Evolutionary conservation across 2,888 invertebrate genomes (phyloP).

Genomic region (Lepidocyrtinus sp.): DNA sequence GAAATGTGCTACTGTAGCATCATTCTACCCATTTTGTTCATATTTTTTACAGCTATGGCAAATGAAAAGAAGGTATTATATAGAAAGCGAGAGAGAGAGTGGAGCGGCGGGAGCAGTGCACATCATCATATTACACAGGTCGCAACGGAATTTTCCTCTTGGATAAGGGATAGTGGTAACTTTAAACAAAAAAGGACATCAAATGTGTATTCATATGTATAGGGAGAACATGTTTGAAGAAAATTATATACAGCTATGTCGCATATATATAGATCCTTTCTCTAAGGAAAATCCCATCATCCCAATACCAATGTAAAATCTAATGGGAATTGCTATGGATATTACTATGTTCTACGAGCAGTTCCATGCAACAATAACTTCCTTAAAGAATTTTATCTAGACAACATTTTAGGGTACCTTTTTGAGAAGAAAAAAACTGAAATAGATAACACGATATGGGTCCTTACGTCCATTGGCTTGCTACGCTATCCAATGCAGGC

Average conservation of each 20-base stretch:
- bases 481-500: too few relatives aligned
- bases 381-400: conserved; percentile 20
- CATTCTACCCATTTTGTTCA: conserved; percentile 7
- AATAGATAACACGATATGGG: too few relatives aligned
- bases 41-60: not conserved
- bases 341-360: conserved; percentile 46
- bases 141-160: conserved; percentile 15
- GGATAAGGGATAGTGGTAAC: conserved; percentile 12
- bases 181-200: conserved; percentile 34
- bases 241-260: too few relatives aligned
- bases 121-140: not conserved
- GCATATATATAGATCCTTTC: too few relatives aligned
- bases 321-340: conserved; percentile 61
- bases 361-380: conserved; percentile 28
- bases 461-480: too few relatives aligned
- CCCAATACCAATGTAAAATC: conserved; percentile 58
- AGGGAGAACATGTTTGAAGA: too few relatives aligned
- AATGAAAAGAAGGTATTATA: not conserved
- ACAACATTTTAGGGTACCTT: too few relatives aligned
- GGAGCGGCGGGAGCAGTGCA: not conserved
- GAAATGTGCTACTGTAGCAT: not conserved
- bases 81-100: not conserved
- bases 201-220: too few relatives aligned
- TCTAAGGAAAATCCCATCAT: conserved; percentile 43
- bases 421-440: too few relatives aligned